These are phyloP conservation scores for Takifugu ocellatus DNA, from an alignment of 2,797 vertebrate genomes.

Conservation along the genomic window DNA sequence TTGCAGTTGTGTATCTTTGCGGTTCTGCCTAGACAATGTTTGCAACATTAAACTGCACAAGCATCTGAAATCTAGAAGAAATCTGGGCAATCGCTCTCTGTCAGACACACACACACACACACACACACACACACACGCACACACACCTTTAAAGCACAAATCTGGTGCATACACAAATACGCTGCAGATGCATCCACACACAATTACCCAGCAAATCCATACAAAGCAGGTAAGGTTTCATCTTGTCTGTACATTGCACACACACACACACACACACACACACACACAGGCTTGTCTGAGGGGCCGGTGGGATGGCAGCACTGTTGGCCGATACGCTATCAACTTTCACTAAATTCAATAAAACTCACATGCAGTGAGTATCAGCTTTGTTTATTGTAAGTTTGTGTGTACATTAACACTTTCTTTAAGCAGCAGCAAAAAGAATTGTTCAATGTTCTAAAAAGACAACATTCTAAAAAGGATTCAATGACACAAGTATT, in stretches of 20 bases:
- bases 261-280: conserved; percentile 8
- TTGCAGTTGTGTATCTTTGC: conserved; percentile 22
- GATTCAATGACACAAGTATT: neutral
- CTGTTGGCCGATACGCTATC: conserved; percentile 32
- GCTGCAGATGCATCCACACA: conserved; percentile 1
- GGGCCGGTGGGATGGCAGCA: conserved; percentile 36
- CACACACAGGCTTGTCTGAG: conserved; percentile 10
- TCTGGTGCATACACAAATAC: conserved; percentile 9
- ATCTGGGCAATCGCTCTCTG: conserved; percentile 6
- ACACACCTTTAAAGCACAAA: neutral
- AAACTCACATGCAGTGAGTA: conserved; percentile 18
- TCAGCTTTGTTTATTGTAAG: conserved; percentile 7
- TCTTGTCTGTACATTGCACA: neutral
- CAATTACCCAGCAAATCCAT: neutral
- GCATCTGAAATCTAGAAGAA: conserved; percentile 14
- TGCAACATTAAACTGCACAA: conserved; percentile 17
- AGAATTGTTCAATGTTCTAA: neutral
- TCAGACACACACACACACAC: conserved; percentile 3
- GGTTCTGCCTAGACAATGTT: conserved; percentile 13
- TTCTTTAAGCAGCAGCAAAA: neutral
- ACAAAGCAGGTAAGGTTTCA: conserved; percentile 34
- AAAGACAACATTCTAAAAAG: neutral
- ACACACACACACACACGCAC: conserved; percentile 1
- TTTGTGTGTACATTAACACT: neutral
- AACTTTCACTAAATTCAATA: conserved; percentile 28